phyloP scores from a whole-genome alignment of 2,888 invertebrate species.

The Empis stercorea region DNA sequence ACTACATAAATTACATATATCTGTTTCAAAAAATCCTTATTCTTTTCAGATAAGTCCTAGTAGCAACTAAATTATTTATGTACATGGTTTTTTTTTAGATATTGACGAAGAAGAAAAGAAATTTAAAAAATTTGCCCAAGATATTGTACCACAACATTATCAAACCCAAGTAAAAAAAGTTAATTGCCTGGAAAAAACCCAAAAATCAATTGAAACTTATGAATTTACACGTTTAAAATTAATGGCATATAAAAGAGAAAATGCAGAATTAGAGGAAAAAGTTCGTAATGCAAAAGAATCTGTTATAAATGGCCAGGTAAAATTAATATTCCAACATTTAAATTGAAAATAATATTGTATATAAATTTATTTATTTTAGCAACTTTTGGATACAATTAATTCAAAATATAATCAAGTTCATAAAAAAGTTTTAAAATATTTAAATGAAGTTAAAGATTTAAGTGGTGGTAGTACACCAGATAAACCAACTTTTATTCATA shows the following conservation, averaged over 20 bases:
- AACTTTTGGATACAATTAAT: conserved; percentile 34
- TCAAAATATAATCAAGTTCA: conserved; percentile 26
- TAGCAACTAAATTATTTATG: too few species aligned
- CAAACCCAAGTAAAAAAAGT: conserved; percentile 24
- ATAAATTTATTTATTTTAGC: conserved; percentile 21
- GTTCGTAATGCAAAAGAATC: conserved; percentile 19
- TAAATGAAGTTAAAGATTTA: conserved; percentile 40
- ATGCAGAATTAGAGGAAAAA: conserved; percentile 16
- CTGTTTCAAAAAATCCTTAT: too few species aligned
- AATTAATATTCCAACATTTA: not conserved
- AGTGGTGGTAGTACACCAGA: conserved; percentile 45
- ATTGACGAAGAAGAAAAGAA: conserved; percentile 24
- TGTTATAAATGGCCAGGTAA: conserved; percentile 23
- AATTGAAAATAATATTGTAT: too few species aligned
- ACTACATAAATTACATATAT: too few species aligned
- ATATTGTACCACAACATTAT: conserved; percentile 22
- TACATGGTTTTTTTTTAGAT: conserved; percentile 10
- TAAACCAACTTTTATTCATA: conserved; percentile 43
- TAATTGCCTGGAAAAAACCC: conserved; percentile 20
- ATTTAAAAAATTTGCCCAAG: conserved; percentile 15
- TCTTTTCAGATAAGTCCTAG: too few species aligned
- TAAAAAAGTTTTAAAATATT: conserved; percentile 39
- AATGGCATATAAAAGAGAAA: conserved; percentile 20
- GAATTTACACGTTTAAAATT: conserved; percentile 20
- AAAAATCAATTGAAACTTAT: conserved; percentile 19